Evolutionary conservation across 2,888 invertebrate genomes (phyloP).

Genomic region (Choreutis nemorana): DNA sequence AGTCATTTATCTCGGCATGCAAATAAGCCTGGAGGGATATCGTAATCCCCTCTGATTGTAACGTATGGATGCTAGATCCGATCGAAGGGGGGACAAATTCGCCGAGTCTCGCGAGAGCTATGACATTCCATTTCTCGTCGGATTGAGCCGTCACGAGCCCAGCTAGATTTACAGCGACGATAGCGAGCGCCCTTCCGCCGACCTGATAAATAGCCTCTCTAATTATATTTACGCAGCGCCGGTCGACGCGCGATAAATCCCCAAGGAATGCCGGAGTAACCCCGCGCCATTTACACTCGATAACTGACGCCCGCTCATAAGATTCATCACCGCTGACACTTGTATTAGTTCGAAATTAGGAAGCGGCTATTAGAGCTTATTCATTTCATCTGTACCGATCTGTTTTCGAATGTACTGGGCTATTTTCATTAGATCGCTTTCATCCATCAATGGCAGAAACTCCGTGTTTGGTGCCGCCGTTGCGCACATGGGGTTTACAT

Average conservation of each 20-base stretch:
- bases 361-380: constrained; percentile 31
- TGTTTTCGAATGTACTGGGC: constrained; percentile 6
- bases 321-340: constrained; percentile 35
- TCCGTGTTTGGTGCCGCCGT: constrained; percentile 10
- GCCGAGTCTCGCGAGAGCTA: constrained; percentile 16
- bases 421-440: constrained; percentile 13
- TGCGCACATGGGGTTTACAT: constrained; percentile 15
- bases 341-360: constrained; percentile 39
- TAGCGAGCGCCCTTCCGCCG: constrained; percentile 56
- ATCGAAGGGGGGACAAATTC: constrained; percentile 25
- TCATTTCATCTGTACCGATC: constrained; percentile 22
- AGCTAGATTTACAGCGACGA: constrained; percentile 52
- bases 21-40: constrained; percentile 16
- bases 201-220: constrained; percentile 60
- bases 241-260: constrained; percentile 53
- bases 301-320: constrained; percentile 26
- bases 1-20: constrained; percentile 22
- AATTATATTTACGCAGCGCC: constrained; percentile 65
- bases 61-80: constrained; percentile 25
- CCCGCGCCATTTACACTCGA: constrained; percentile 33
- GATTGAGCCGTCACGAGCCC: constrained; percentile 55
- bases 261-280: constrained; percentile 47
- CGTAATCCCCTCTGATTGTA: constrained; percentile 33
- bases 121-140: constrained; percentile 41
- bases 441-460: constrained; percentile 9